Conservation (phyloP, 2,113 vertebrate genomes). For the Gallinago media region DNA sequence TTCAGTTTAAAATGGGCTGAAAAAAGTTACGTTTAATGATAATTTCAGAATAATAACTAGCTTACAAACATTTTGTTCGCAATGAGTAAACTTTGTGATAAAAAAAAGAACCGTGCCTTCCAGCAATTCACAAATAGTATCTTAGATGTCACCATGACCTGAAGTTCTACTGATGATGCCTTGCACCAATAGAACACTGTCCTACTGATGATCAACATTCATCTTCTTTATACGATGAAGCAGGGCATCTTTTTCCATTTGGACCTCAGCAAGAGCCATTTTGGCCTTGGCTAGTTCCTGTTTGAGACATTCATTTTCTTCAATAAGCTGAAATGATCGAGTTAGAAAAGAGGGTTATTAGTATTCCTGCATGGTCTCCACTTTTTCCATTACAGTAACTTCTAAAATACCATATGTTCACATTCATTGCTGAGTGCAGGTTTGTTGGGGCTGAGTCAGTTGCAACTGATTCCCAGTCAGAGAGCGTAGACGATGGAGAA, state of each 20-base stretch:
- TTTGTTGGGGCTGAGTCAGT: not conserved
- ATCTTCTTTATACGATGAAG: conserved; percentile 89
- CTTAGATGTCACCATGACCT: conserved; percentile 17
- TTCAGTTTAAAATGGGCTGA: conserved; percentile 43
- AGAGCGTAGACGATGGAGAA: accelerated
- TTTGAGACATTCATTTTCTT: conserved; percentile 97
- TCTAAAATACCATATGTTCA: not conserved
- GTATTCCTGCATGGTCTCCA: not conserved
- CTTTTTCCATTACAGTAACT: not conserved
- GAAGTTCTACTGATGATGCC: not conserved
- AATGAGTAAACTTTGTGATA: conserved; percentile 9
- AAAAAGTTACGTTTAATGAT: conserved; percentile 19
- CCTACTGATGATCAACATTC: conserved; percentile 55
- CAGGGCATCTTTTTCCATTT: conserved; percentile 93
- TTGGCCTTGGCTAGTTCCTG: conserved; percentile 92
- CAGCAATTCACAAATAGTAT: not conserved
- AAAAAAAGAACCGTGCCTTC: not conserved
- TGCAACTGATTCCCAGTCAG: not conserved
- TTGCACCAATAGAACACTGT: conserved; percentile 2
- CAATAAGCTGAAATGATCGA: conserved; percentile 80
- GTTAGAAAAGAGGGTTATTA: not conserved
- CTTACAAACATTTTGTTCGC: conserved; percentile 39
- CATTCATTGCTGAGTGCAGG: not conserved
- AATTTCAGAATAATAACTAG: conserved; percentile 29
- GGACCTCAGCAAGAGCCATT: conserved; percentile 92